Percentiles rank a stretch among this genome's conserved stretches.
These are phyloP conservation scores for Mormyrus hasselquistii DNA, from an alignment of 2,797 vertebrate species.

Conservation along the genomic window DNA sequence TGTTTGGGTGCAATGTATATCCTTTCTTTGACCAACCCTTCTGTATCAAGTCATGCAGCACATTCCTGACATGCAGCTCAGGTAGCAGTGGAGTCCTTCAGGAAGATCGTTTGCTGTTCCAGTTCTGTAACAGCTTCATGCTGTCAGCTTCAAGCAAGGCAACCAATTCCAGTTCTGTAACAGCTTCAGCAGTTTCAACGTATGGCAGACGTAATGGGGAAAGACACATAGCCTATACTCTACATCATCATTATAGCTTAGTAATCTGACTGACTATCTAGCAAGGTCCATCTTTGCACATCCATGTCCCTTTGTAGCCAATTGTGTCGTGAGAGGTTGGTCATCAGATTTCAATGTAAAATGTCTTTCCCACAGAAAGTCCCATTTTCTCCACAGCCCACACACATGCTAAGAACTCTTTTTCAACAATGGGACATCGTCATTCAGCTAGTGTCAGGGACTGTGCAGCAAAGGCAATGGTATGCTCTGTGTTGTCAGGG, in stretches of 20 bases:
- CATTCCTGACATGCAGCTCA: background rate
- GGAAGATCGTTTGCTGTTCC: background rate
- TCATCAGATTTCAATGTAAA: background rate
- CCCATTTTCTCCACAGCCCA: background rate
- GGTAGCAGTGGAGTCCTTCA: background rate
- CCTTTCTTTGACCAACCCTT: background rate
- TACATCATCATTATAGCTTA: background rate
- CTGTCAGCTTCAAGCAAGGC: slow-evolving; percentile 4
- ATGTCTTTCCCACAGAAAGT: background rate
- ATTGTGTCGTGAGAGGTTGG: background rate
- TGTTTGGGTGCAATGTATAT: background rate
- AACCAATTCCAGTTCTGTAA: background rate
- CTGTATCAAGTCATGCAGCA: background rate
- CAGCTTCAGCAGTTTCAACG: background rate
- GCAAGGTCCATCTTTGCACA: background rate
- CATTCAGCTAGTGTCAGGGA: background rate
- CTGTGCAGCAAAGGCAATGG: background rate
- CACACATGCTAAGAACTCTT: background rate
- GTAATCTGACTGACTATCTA: background rate
- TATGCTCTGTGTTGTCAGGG: background rate
- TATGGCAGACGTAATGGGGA: background rate
- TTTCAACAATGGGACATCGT: background rate
- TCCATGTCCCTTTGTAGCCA: background rate
- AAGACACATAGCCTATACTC: background rate
- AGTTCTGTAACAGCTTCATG: background rate